Conservation (phyloP, 2,113 vertebrate genomes). For the Zosterops japonicus region DNA sequence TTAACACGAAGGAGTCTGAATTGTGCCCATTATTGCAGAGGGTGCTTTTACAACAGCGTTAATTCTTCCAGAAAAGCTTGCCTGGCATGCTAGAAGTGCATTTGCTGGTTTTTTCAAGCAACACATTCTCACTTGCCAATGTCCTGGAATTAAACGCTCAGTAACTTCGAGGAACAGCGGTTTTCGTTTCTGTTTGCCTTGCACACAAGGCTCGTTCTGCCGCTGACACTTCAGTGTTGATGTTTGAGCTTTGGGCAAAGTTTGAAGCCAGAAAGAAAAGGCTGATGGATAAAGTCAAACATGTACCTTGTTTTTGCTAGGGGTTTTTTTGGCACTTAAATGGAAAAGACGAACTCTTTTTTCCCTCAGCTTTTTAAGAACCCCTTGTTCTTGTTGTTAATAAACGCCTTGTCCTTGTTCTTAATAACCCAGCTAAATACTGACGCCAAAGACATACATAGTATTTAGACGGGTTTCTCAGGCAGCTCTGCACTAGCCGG, state of each 20-base stretch:
- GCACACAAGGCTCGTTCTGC: neutral
- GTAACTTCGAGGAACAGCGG: neutral
- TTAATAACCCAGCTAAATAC: neutral
- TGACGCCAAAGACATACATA: too few species aligned
- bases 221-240: neutral
- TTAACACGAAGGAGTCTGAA: neutral
- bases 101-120: neutral
- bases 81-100: neutral
- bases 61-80: neutral
- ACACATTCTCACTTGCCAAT: neutral
- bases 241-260: neutral
- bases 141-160: neutral
- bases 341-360: neutral
- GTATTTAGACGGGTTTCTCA: neutral
- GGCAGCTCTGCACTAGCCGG: neutral
- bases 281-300: neutral
- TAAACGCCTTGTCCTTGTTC: neutral
- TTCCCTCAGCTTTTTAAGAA: rapidly evolving
- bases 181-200: neutral
- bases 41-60: rapidly evolving
- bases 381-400: too few species aligned
- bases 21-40: rapidly evolving
- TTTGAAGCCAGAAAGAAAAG: neutral
- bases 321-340: neutral
- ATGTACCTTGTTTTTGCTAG: neutral